Base-by-base conservation (phyloP, 1,140 invertebrate species). In the Chelonus insularis region DNA sequence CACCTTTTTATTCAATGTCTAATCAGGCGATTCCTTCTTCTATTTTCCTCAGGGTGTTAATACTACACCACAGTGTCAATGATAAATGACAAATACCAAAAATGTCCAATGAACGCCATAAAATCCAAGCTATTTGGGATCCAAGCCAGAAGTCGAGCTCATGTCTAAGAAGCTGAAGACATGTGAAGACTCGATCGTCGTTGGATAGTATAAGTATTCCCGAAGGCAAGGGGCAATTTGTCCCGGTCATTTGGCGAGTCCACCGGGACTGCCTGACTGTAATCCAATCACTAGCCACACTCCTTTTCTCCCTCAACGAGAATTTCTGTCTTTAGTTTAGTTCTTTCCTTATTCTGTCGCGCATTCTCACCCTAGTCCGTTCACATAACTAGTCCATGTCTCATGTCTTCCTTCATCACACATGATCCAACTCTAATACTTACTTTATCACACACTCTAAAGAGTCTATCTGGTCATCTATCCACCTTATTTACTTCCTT, bases 211-310 rank as follows among this genome's bases (percentile, higher is more conserved):
- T 79, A 81, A 80, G 80, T 80, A 82, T 82, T 82, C 80, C 78
- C 80, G 77, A 77, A 79, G 80, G 80, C 77, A 68, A 80, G 76
- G 77, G 79, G 77, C 80, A 82, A 82, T 82, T 82, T 82, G 80
- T 82, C 80, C 79, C 79, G 78, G 80, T 82, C 80, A 82, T 82
- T 82, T 81, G 79, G 74, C 74, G 72, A 75, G 75, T 80, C 79
- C 80, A 69, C 71, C 67, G 80, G 77, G 80, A 81, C 78, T 79
- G 70, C 72, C 78, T 77, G 75, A 79, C 78, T 81, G 80, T 82
- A 82, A 82, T 82, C 80, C 80, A 82, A 82, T 82, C 79, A 82
- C 80, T 76, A 76, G 78, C 76, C 76, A 72, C 78, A 76, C 79
- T 71, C 73, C 68, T 47, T 60, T 57, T 67, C 67, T 54, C 59